These are phyloP conservation scores for Dynastes grantii DNA, from an alignment of 2,888 invertebrate genomes.

Conservation along the genomic window DNA sequence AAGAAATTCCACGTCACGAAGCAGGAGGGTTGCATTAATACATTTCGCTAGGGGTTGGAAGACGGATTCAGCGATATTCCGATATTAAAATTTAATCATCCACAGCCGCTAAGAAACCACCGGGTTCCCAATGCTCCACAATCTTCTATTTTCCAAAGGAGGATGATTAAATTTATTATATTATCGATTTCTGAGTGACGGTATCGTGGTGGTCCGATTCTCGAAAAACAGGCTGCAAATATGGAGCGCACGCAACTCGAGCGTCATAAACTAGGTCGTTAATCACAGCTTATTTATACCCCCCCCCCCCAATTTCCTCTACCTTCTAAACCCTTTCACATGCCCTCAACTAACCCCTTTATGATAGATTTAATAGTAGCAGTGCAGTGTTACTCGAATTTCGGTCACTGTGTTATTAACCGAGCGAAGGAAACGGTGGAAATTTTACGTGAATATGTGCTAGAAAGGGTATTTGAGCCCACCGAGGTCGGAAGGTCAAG, in stretches of 20 bases:
- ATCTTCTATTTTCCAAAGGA: background rate
- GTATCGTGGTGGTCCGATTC: background rate
- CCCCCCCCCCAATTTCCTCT: slow-evolving; percentile 4
- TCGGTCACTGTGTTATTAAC: no score
- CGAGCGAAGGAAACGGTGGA: no score
- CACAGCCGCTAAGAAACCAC: no score
- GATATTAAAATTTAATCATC: slow-evolving; percentile 32
- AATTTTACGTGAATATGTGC: background rate
- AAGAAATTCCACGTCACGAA: slow-evolving; percentile 40
- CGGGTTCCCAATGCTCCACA: background rate
- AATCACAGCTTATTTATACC: slow-evolving; percentile 44
- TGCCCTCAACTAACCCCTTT: slow-evolving; percentile 20
- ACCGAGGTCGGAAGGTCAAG: slow-evolving; percentile 50
- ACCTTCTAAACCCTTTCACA: slow-evolving; percentile 33
- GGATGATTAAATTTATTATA: background rate
- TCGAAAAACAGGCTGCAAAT: slow-evolving; percentile 48
- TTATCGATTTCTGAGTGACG: background rate
- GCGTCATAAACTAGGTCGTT: slow-evolving; percentile 52
- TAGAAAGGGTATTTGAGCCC: no score
- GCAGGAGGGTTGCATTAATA: no score
- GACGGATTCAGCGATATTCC: slow-evolving; percentile 13
- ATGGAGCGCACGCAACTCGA: slow-evolving; percentile 51
- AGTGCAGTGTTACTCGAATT: no score
- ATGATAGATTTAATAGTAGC: no score
- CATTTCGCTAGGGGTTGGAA: background rate